phyloP scores from a whole-genome alignment of 1,140 invertebrate genomes.

The Drosophila obscura region DNA sequence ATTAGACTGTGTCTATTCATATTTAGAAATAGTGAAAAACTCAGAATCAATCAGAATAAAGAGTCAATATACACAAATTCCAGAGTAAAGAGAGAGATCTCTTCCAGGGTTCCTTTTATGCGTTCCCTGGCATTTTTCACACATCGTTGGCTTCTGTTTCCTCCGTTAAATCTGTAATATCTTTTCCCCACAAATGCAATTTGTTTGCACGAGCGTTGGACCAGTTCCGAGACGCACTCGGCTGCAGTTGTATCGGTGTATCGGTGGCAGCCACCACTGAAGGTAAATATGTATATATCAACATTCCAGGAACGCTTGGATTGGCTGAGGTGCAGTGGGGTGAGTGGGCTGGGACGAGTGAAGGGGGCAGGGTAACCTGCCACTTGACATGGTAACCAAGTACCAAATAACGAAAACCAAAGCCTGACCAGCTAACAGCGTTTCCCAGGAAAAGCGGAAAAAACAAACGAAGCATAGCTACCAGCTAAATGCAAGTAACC shows the following conservation, averaged over 20 bases:
- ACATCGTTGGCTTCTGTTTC: conserved; percentile 3
- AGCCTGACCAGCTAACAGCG: conserved; percentile 49
- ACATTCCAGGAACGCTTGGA: conserved; percentile 57
- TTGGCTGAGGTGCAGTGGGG: conserved; percentile 17
- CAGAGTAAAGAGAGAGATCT: too few species aligned
- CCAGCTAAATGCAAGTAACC: conserved; percentile 60
- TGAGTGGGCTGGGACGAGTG: conserved; percentile 2
- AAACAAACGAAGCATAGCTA: conserved; percentile 74
- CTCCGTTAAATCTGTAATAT: background rate
- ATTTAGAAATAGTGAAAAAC: too few species aligned
- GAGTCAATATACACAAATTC: too few species aligned
- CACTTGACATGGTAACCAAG: conserved; percentile 78
- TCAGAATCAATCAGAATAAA: too few species aligned
- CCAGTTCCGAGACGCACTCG: conserved; percentile 32
- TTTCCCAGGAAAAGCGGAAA: conserved; percentile 63
- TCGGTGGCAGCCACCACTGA: background rate
- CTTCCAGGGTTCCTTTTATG: too few species aligned
- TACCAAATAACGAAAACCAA: conserved; percentile 59
- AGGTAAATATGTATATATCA: conserved; percentile 6
- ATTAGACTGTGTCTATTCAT: background rate
- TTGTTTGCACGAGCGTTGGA: conserved; percentile 57
- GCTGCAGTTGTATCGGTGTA: conserved; percentile 29
- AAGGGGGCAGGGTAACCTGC: conserved; percentile 42
- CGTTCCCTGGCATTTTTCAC: background rate
- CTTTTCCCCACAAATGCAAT: background rate